phyloP scores from a whole-genome alignment of 2,113 vertebrate species.

The Bothrops jararaca region DNA sequence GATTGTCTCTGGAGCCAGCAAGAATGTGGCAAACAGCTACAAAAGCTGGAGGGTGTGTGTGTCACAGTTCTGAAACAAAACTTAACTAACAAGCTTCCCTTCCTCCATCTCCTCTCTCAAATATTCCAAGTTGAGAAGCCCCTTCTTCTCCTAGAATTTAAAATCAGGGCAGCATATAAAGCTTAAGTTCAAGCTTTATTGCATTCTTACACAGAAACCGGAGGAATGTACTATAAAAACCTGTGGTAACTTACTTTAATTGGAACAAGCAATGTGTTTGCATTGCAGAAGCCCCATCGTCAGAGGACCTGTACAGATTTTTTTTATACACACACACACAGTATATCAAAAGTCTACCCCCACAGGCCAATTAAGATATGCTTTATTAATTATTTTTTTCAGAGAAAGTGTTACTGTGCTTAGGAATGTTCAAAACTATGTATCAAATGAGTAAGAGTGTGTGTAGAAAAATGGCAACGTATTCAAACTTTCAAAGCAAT shows the following conservation, averaged over 20 bases:
- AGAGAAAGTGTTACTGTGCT: neutral
- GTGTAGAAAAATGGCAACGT: neutral
- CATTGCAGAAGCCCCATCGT: neutral
- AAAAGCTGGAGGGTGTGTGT: slow-evolving; percentile 9
- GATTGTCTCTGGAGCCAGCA: slow-evolving; percentile 17
- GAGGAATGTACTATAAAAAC: slow-evolving; percentile 22
- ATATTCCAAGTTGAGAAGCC: slow-evolving; percentile 5
- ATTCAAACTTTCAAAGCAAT: neutral
- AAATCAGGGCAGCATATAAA: slow-evolving; percentile 43
- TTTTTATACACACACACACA: neutral
- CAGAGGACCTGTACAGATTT: neutral
- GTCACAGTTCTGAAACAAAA: slow-evolving; percentile 29
- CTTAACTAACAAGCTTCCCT: neutral
- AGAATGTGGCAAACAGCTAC: slow-evolving; percentile 8
- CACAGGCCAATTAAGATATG: neutral
- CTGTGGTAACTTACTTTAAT: slow-evolving; percentile 12
- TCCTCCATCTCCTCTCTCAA: neutral
- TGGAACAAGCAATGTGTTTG: slow-evolving; percentile 15
- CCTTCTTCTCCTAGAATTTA: slow-evolving; percentile 38
- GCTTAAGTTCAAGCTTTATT: slow-evolving; percentile 36
- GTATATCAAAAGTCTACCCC: neutral
- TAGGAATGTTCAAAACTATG: neutral
- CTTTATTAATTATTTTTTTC: neutral
- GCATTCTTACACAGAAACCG: slow-evolving; percentile 39
- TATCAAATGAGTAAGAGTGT: neutral